Percentiles rank a stretch among this genome's conserved stretches.
phyloP scores from a whole-genome alignment of 2,797 vertebrate species.

The Crocidura indochinensis region DNA sequence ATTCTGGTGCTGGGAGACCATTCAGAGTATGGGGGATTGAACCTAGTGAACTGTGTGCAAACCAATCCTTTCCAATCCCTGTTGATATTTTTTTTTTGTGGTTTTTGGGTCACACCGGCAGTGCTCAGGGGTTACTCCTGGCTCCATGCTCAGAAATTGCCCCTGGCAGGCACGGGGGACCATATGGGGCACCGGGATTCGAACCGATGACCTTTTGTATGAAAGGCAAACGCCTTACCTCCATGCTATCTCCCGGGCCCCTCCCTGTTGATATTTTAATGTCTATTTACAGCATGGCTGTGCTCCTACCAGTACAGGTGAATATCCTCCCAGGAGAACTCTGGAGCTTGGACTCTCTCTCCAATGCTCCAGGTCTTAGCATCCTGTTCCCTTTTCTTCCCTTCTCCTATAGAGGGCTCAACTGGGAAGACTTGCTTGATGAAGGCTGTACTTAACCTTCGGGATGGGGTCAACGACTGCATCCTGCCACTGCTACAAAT shows the following conservation, averaged over 20 bases:
- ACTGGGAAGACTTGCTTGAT: conserved; percentile 95
- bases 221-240: too few relatives aligned
- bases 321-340: not conserved
- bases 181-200: too few relatives aligned
- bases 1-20: too few relatives aligned
- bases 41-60: too few relatives aligned
- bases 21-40: too few relatives aligned
- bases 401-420: conserved; percentile 91
- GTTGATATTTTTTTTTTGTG: conserved; percentile 29
- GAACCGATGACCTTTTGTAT: too few relatives aligned
- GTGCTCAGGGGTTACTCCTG: too few relatives aligned
- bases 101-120: too few relatives aligned
- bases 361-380: not conserved
- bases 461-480: conserved; percentile 92
- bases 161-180: too few relatives aligned
- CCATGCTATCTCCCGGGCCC: too few relatives aligned
- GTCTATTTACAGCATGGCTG: not conserved
- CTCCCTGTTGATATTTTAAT: conserved; percentile 16
- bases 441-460: conserved; percentile 96
- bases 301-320: not conserved
- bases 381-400: fast-evolving
- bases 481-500: conserved; percentile 93
- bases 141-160: too few relatives aligned
- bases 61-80: not conserved
- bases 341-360: not conserved